phyloP scores from a whole-genome alignment of 2,113 vertebrate genomes.

The Leptocoma aspasia region DNA sequence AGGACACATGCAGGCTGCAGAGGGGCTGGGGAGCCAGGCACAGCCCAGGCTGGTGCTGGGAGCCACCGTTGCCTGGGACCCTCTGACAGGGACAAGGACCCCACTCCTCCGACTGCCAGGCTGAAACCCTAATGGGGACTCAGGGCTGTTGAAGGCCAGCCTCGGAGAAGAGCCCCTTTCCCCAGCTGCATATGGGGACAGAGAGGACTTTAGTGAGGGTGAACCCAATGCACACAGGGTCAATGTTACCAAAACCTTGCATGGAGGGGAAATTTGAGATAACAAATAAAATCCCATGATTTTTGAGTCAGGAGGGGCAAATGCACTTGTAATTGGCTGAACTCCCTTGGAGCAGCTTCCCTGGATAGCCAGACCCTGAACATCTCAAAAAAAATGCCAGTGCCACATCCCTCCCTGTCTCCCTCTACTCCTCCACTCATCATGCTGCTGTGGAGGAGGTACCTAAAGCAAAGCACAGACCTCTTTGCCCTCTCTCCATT shows the following conservation, averaged over 20 bases:
- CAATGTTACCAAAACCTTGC: background rate
- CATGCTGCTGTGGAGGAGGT: background rate
- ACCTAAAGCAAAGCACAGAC: background rate
- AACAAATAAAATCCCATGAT: background rate
- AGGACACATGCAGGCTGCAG: background rate
- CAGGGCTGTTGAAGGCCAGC: background rate
- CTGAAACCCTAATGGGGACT: background rate
- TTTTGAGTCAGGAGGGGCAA: fast-evolving
- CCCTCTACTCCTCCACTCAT: fast-evolving
- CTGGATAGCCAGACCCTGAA: background rate
- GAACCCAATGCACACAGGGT: background rate
- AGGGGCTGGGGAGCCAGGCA: background rate
- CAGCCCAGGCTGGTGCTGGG: background rate
- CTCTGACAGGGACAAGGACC: background rate
- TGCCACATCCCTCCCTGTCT: background rate
- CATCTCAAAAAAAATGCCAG: background rate
- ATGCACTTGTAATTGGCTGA: background rate
- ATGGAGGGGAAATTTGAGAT: background rate
- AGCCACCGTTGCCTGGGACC: fast-evolving
- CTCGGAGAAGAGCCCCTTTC: background rate
- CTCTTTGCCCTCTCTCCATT: background rate
- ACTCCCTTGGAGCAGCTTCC: background rate
- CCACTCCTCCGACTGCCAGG: fast-evolving
- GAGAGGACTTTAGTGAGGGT: background rate
- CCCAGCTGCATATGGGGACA: background rate